These are phyloP conservation scores for Xestobium rufovillosum DNA, from an alignment of 2,888 invertebrate genomes.

Conservation along the genomic window DNA sequence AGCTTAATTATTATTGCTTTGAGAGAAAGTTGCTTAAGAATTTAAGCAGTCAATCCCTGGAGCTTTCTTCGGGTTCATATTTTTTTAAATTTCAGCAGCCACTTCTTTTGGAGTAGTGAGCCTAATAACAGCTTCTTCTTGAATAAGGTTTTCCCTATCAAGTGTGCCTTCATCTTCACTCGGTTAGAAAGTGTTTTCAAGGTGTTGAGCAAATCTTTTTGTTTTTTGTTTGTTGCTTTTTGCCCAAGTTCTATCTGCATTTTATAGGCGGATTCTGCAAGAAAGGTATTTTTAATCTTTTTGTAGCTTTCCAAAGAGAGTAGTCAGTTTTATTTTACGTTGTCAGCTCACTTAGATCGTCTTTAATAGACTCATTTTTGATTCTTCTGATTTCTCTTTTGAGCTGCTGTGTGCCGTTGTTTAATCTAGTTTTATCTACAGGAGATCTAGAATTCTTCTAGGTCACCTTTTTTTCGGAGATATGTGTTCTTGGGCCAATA, in stretches of 20 bases:
- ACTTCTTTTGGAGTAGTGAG: slow-evolving; percentile 12
- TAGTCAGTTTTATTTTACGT: slow-evolving; percentile 9
- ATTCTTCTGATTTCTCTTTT: slow-evolving; percentile 14
- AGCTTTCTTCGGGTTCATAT: slow-evolving; percentile 19
- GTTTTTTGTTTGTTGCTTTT: slow-evolving; percentile 19
- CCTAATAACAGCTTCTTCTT: slow-evolving; percentile 5
- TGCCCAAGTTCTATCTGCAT: slow-evolving; percentile 12
- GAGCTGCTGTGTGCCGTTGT: slow-evolving; percentile 17
- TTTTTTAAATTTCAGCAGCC: slow-evolving; percentile 10
- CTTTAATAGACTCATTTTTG: slow-evolving; percentile 15
- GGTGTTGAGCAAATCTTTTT: slow-evolving; percentile 18
- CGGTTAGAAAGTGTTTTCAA: slow-evolving; percentile 11
- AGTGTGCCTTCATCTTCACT: neutral
- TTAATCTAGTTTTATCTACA: slow-evolving; percentile 21
- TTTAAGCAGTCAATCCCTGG: slow-evolving; percentile 27
- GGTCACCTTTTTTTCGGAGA: too few relatives aligned
- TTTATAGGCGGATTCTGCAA: slow-evolving; percentile 10
- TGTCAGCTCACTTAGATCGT: slow-evolving; percentile 12
- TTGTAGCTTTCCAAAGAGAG: slow-evolving; percentile 20
- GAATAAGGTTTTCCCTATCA: slow-evolving; percentile 1
- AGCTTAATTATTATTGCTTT: too few relatives aligned
- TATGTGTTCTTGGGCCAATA: too few relatives aligned
- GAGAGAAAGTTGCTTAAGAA: too few relatives aligned
- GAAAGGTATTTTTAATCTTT: slow-evolving; percentile 13
- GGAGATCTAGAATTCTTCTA: too few relatives aligned